Evolutionary conservation across 2,888 invertebrate genomes (phyloP), one percentile per base, ranked within the genome.

Genomic region (Priocnemis perturbator): DNA sequence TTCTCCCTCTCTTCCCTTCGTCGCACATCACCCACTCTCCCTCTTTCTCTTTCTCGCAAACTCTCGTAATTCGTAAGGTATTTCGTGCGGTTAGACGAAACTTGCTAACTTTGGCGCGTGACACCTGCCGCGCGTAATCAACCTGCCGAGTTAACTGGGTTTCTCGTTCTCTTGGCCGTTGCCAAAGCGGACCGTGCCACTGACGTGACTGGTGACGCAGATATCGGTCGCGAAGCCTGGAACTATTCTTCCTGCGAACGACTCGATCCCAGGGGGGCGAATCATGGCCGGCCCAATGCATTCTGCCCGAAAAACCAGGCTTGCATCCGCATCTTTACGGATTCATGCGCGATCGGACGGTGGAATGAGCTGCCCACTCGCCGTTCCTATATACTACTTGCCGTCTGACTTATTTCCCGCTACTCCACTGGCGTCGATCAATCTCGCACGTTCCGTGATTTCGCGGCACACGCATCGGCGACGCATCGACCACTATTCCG

Each of bases 61-160:
- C 53, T 67, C 58, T 71, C 71, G 69, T 80, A 82, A 82, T 76
- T 77, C 70, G 81, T 73, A 72, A 77, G 73, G 77, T 74, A 77
- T 81, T 79, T 81, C 79, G 60, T 70, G 71, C 69, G 73, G 74
- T 81, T 75, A 75, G 70, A 67, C 66, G 73, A 77, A 76, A 81
- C 77, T 81, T 74, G 74, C 64, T 67, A 77, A 82, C 63, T 79
- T 77, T 48, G 73, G 69, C 73, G 70, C 72, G 79, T 81, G 77
- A 77, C 82, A 81, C 74, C 82, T 81, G 81, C 82, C 81, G 79
- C 77, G 73, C 66, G 78, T 81, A 81, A 81, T 81, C 82, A 81
- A 81, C 78, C 81, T 69, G 77, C 79, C 76, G 69, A 69, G 78
- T 79, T 79, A 81, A 81, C 79, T 75, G 67, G 81, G 73, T 78